Evolutionary conservation across 1,140 invertebrate genomes (phyloP).

Genomic region (Condylostylus longicornis): DNA sequence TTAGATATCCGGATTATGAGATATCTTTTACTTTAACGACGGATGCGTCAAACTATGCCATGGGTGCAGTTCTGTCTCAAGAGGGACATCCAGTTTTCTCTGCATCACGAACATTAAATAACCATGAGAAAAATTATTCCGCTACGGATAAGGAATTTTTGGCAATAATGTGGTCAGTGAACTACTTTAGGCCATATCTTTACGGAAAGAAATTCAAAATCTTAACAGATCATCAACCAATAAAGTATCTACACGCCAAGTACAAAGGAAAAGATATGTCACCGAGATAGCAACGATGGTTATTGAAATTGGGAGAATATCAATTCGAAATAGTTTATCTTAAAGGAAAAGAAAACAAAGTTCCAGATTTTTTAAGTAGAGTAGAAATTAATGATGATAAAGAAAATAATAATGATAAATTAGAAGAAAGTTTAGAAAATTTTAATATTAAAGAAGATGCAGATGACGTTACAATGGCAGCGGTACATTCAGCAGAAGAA

Average conservation of each 20-base stretch:
- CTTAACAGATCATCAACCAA: slow-evolving; percentile 9
- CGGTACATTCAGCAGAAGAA: no score
- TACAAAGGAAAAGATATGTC: slow-evolving; percentile 11
- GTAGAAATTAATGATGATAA: no score
- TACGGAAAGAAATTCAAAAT: slow-evolving; percentile 8
- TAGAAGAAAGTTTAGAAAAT: no score
- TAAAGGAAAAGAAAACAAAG: slow-evolving; percentile 11
- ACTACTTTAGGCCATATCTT: slow-evolving; percentile 28
- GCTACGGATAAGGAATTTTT: slow-evolving; percentile 13
- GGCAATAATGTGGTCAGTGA: slow-evolving; percentile 27
- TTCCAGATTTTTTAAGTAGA: no score
- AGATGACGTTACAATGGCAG: no score
- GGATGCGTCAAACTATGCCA: slow-evolving; percentile 10
- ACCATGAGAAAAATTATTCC: slow-evolving; percentile 11
- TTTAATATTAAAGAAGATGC: no score
- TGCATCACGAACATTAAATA: slow-evolving; percentile 11
- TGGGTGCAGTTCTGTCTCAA: slow-evolving; percentile 13
- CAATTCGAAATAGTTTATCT: slow-evolving; percentile 11
- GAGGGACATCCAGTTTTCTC: slow-evolving; percentile 7
- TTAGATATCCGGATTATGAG: slow-evolving; percentile 11
- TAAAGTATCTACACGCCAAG: slow-evolving; percentile 9
- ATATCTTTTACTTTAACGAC: slow-evolving; percentile 11
- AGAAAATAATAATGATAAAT: no score
- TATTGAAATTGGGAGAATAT: slow-evolving; percentile 10
- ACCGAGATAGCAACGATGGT: slow-evolving; percentile 9